phyloP scores from a whole-genome alignment of 2,888 invertebrate genomes.

The Epistrophella euchroma region DNA sequence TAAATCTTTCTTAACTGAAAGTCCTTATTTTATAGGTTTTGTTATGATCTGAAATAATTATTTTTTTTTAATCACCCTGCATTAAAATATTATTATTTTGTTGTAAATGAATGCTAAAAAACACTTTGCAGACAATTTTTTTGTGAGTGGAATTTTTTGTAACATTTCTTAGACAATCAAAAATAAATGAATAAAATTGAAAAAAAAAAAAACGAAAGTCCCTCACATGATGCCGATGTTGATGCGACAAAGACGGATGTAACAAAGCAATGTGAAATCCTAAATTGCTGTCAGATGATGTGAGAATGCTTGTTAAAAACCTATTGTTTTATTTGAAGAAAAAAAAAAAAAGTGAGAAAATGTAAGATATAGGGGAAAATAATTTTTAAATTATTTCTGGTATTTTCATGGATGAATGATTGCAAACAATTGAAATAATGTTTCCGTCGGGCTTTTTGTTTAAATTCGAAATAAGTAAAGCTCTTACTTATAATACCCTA shows the following conservation, averaged over 20 bases:
- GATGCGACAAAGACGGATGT: not conserved
- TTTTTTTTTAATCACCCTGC: not conserved
- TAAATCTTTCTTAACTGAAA: too few species aligned
- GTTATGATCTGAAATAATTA: too few species aligned
- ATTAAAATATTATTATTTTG: not conserved
- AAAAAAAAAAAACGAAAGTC: conserved; percentile 42
- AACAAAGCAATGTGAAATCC: conserved; percentile 47
- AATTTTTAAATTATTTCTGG: conserved; percentile 49
- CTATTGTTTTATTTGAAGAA: conserved; percentile 37
- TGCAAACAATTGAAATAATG: conserved; percentile 31
- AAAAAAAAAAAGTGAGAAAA: conserved; percentile 21
- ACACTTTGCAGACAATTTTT: conserved; percentile 17
- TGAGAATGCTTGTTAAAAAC: conserved; percentile 45
- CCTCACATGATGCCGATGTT: conserved; percentile 31
- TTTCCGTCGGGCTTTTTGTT: not conserved
- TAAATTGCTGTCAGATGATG: conserved; percentile 33
- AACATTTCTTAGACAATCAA: conserved; percentile 5
- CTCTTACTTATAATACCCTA: not conserved
- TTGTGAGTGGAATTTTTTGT: conserved; percentile 21
- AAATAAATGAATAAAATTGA: conserved; percentile 6
- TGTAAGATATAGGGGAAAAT: not conserved
- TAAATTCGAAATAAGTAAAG: not conserved
- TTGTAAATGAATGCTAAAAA: conserved; percentile 3
- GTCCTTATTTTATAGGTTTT: too few species aligned
- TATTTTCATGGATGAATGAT: conserved; percentile 51